phyloP scores from a whole-genome alignment of 2,113 vertebrate genomes.

The Halichoerus grypus region DNA sequence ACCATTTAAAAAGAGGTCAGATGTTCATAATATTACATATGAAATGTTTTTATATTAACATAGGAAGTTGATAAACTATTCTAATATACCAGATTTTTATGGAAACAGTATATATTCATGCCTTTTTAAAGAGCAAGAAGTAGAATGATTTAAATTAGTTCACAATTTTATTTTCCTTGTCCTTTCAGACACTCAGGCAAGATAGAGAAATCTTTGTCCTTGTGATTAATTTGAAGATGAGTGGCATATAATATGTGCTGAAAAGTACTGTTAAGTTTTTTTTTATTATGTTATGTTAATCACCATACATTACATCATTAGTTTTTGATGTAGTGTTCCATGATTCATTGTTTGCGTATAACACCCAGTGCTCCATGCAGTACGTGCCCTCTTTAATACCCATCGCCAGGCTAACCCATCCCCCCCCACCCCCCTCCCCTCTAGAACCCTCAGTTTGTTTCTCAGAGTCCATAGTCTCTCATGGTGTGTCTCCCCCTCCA shows the following conservation, averaged over 20 bases:
- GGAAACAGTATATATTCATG: neutral
- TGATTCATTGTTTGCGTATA: too few species aligned
- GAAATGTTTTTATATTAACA: constrained; percentile 22
- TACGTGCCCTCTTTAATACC: too few species aligned
- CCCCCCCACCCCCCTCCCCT: too few species aligned
- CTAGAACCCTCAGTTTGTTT: too few species aligned
- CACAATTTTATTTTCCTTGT: constrained; percentile 34
- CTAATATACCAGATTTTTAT: neutral
- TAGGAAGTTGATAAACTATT: neutral
- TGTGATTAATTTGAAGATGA: constrained; percentile 20
- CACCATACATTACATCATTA: too few species aligned
- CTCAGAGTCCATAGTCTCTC: too few species aligned
- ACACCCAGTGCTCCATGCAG: too few species aligned
- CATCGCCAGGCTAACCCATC: too few species aligned
- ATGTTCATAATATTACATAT: neutral
- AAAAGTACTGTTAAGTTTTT: neutral
- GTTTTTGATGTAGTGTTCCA: too few species aligned
- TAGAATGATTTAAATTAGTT: constrained; percentile 2
- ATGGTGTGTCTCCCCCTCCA: too few species aligned
- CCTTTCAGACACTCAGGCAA: neutral
- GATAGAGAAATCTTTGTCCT: neutral
- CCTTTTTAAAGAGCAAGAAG: constrained; percentile 23
- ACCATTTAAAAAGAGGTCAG: neutral
- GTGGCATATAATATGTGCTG: neutral
- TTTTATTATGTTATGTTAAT: too few species aligned